A percentile compares a stretch with the other conserved stretches of the same genome.
These are phyloP conservation scores for Tachysurus vachellii DNA, from an alignment of 2,113 vertebrate species.

Conservation along the genomic window DNA sequence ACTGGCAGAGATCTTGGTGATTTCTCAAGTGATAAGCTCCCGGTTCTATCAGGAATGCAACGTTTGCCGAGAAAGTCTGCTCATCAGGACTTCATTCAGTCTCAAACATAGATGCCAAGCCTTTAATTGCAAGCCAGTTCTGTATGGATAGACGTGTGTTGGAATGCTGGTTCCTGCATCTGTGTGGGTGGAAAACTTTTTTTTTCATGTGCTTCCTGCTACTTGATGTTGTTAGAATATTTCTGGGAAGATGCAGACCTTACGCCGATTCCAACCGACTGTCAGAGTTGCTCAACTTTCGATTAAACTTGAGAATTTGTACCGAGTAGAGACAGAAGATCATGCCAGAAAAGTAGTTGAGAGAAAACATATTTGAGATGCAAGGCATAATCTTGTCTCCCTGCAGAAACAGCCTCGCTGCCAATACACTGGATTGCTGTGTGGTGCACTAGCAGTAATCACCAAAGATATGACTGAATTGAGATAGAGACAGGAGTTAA, in stretches of 20 bases:
- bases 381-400: conserved; percentile 25
- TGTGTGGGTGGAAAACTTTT: conserved; percentile 21
- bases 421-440: conserved; percentile 23
- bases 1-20: conserved; percentile 54
- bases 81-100: conserved; percentile 49
- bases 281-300: conserved; percentile 22
- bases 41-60: conserved; percentile 54
- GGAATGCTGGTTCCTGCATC: conserved; percentile 26
- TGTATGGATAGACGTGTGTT: not conserved
- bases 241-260: conserved; percentile 14
- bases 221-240: conserved; percentile 16
- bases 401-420: conserved; percentile 7
- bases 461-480: conserved; percentile 36
- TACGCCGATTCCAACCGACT: conserved; percentile 10
- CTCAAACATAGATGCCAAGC: conserved; percentile 43
- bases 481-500: conserved; percentile 6
- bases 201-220: not conserved
- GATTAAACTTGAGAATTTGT: conserved; percentile 24
- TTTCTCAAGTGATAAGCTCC: conserved; percentile 55
- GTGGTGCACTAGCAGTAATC: conserved; percentile 7
- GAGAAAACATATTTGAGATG: conserved; percentile 22
- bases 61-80: conserved; percentile 52
- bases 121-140: conserved; percentile 37
- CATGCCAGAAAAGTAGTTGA: conserved; percentile 39
- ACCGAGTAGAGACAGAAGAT: conserved; percentile 45